Evolutionary conservation across 2,888 invertebrate species (phyloP), one percentile per base, ranked within the genome.

Genomic region (Apeira syringaria): DNA sequence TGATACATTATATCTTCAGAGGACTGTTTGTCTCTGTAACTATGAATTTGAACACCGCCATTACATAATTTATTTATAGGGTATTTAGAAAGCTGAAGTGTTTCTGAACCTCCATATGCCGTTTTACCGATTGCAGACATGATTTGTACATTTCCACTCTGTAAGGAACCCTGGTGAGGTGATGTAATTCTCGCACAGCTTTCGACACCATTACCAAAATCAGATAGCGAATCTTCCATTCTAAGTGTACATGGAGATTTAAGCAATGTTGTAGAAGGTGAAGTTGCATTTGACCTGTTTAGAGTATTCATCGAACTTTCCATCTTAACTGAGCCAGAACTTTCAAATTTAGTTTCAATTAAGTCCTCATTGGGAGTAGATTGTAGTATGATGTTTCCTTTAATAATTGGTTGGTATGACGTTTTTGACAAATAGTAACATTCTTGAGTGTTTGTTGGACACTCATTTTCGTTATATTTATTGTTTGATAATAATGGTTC

Each of bases 1-100:
- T 84, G 86, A 51, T 68, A 89, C n/a, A 87, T 59, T 12, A 88
- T 67, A 55, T 89, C 88, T 58, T 86, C 80, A 13, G 71, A 80
- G 6, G 3, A 47, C 50, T 72, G 60, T 55, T 64, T 78, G 26
- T 83, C 73, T 58, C 62, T 82, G 41, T 75, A 88, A 55, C 86
- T 86, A 43, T 87, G 80, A n/a, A 88, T 66, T 53, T 82, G 73
- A 10, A 85, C 68, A 12, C 79, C 82, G 24, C 85, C 85, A 54
- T 67, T 74, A 36, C 71, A 66, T 25, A 89, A 54, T 47, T 61
- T 78, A 2, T 68, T 62, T 3, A 55, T 59, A 26, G 56, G 31
- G 31, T 54, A 58, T 47, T 62, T 71, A 9, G 24, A 26, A 24
- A 26, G 18, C 20, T 15, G 15, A 3, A 12, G 47, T 11, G 25